These are phyloP conservation scores for Lepidurus packardi DNA, from an alignment of 1,140 invertebrate species.

Conservation along the genomic window DNA sequence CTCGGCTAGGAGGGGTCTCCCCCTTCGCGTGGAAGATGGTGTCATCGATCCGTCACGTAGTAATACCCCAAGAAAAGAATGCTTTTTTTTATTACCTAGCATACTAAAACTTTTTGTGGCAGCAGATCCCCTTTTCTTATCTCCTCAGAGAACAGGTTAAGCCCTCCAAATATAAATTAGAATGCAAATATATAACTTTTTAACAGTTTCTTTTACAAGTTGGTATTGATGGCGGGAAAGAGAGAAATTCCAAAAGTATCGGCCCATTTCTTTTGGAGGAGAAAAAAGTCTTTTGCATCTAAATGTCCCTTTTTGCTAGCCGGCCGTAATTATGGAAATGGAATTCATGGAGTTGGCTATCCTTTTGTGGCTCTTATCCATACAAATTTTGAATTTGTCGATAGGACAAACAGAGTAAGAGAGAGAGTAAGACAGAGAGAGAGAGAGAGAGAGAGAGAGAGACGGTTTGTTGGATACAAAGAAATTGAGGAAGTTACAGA, in stretches of 20 bases:
- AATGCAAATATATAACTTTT: too few species aligned
- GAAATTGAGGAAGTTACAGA: too few species aligned
- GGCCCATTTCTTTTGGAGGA: background rate
- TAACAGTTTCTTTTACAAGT: too few species aligned
- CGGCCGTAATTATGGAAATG: conserved; percentile 11
- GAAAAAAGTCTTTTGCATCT: conserved; percentile 11
- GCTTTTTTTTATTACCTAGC: background rate
- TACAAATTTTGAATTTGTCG: background rate
- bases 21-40: background rate
- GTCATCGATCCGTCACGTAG: conserved; percentile 17
- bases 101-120: too few species aligned
- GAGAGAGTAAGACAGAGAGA: too few species aligned
- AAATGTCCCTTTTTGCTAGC: background rate
- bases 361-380: background rate
- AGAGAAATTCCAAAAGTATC: too few species aligned
- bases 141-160: too few species aligned
- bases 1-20: background rate
- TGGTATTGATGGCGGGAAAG: too few species aligned
- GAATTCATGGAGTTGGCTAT: background rate
- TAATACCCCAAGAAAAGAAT: background rate
- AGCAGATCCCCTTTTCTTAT: too few species aligned
- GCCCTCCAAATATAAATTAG: too few species aligned
- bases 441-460: too few species aligned
- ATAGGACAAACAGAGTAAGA: background rate
- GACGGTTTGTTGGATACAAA: too few species aligned